Percentiles rank a stretch among this genome's conserved stretches.
Conservation (phyloP, 1,140 invertebrate genomes). For the Neocloeon triangulifer region DNA sequence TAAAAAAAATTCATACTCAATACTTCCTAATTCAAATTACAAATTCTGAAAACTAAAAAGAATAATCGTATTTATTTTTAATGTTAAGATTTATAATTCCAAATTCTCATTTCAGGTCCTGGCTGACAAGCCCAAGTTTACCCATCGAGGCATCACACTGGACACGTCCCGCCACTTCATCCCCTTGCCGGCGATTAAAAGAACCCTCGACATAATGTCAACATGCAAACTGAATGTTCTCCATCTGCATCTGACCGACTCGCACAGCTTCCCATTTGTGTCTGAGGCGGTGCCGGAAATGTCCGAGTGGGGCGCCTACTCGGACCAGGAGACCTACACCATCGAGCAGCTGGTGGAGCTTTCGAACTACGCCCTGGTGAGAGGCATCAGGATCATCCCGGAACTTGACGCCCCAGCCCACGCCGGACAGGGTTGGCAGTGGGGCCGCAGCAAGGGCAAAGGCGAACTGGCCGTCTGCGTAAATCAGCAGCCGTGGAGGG, state of each 20-base stretch:
- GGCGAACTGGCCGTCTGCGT: constrained; percentile 50
- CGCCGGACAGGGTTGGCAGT: constrained; percentile 59
- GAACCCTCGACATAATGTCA: constrained; percentile 52
- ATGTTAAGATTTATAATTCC: no score
- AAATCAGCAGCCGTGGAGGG: constrained; percentile 45
- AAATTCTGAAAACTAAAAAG: no score
- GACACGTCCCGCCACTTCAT: constrained; percentile 60
- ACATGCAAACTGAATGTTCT: constrained; percentile 62
- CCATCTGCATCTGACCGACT: constrained; percentile 68
- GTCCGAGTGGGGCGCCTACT: constrained; percentile 25
- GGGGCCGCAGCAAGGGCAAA: constrained; percentile 39
- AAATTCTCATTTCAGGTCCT: constrained; percentile 5
- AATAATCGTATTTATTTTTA: no score
- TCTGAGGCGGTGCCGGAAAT: constrained; percentile 42
- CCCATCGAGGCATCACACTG: constrained; percentile 44
- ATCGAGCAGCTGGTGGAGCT: constrained; percentile 11
- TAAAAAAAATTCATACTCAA: no score
- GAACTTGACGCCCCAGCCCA: constrained; percentile 73
- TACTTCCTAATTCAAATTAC: no score
- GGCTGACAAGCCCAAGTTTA: constrained; percentile 28
- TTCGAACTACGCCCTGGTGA: constrained; percentile 32
- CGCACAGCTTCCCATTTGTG: constrained; percentile 58
- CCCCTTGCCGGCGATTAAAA: constrained; percentile 36
- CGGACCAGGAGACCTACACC: constrained; percentile 11
- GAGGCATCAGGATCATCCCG: constrained; percentile 51